Base-by-base conservation (phyloP, 2,888 invertebrate species). In the Metopia argyrocephala region DNA sequence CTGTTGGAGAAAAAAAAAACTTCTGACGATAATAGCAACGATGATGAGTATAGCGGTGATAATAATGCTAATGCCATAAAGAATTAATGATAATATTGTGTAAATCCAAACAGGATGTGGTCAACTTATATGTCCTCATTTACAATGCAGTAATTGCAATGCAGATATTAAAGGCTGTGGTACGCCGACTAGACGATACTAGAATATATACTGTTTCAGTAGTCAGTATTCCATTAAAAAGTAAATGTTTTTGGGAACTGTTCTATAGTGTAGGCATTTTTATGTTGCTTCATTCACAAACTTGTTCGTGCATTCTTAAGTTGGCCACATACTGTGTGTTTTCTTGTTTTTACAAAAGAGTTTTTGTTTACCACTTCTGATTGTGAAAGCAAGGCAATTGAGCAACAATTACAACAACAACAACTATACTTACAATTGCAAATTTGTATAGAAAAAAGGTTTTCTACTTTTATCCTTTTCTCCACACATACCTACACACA, bases 31-130 rank as follows among this genome's bases (percentile, higher is more conserved):
- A 59, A 62, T 73, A 23, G 52, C 21, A 45, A 62, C 20, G 54
- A 48, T 66, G 56, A 59, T 38, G 45, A n/a, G n/a, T n/a, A n/a
- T n/a, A n/a, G 18, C 48, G 57, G 27, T 56, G 38, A 61, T 23
- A 45, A 65, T 54, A 59, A 52, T 45, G 31, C 27, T 45, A 61
- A 66, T 52, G 25, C 5, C 27, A 27, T 66, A 61, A 71, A 31
- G 52, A 59, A 78, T 56, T 79, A 59, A 70, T 70, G 71, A 20
- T 48, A 56, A 12, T 31, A 73, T 69, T 59, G 31, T 25, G 52
- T 46, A 4, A 56, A 48, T 56, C 21, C 5, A 4, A 62, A 21
- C 4, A 18, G 4, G 15, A 54, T 12, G 12, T n/a, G 45, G 68
- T n/a, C n/a, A 28, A 12, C 15, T 4, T n/a, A 15, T n/a, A n/a